A percentile compares a stretch with the other conserved stretches of the same genome.
phyloP scores from a whole-genome alignment of 2,797 vertebrate species.

The Orestias chungarensis region DNA sequence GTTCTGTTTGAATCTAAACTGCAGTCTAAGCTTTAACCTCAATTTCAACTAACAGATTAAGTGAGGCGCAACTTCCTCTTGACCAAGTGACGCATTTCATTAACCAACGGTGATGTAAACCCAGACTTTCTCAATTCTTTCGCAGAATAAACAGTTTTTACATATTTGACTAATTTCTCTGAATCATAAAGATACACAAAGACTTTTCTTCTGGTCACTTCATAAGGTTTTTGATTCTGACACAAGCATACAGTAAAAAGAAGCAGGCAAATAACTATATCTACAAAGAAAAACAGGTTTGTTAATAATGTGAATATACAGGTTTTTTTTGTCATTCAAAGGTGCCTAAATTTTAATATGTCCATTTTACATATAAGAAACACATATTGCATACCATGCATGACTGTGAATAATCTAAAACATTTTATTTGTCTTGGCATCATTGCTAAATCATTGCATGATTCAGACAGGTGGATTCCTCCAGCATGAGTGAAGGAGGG shows the following conservation, averaged over 20 bases:
- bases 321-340: background rate
- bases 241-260: background rate
- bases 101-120: conserved; percentile 19
- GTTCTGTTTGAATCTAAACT: background rate
- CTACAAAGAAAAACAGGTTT: background rate
- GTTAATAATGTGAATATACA: background rate
- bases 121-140: background rate
- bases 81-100: conserved; percentile 4
- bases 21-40: background rate
- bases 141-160: background rate
- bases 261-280: background rate
- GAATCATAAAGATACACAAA: background rate
- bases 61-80: conserved; percentile 13
- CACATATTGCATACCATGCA: background rate
- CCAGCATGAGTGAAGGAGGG: background rate
- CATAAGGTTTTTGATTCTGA: background rate
- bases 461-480: background rate
- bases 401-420: background rate
- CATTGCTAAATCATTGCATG: background rate
- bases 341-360: background rate
- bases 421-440: background rate
- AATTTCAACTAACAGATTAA: background rate
- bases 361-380: background rate
- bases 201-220: background rate
- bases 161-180: background rate